Evolutionary conservation across 2,797 vertebrate genomes (phyloP), one percentile per base, ranked within the genome.

Genomic region (Chaetodon trifasciatus): DNA sequence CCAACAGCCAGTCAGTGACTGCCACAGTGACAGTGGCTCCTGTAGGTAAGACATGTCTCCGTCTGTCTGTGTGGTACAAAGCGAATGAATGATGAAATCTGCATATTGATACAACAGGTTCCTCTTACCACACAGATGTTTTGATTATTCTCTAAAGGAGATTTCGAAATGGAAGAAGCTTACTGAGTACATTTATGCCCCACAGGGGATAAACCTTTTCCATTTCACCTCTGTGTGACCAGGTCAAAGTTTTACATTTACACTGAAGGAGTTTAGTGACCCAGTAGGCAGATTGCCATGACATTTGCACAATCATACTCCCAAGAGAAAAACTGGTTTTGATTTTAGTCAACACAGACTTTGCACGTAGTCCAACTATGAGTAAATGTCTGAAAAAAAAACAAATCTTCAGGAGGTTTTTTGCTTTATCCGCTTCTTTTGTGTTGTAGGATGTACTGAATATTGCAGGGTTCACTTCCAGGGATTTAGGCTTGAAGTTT

Each of bases 11-110:
- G 44, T 85, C 88, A 19, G 77, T 87, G 69, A 58, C 66, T 6
- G 39, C 84, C 50, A 35, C 1, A 15, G 86, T 96, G 70, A 66
- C 8, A 3, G 93, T 96, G 44, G 8, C 3, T 6, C 65, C 89
- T 57, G 13, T 85, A 19, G 92, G 95, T 96, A 88, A 86, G 89
- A 74, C 3, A 4, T 35, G n/a, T 19, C 5, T 46, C 1, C 4
- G 4, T 61, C 28, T 64, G 12, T 78, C 6, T 76, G 21, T 62
- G 42, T 24, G 5, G 16, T 2, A 19, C n/a, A 24, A 52, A 23
- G 56, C 17, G 44, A 52, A 56, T n/a, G 5, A 24, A 60, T 61
- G 5, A 49, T 65, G 40, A 61, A 71, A 64, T 21, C 10, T 67
- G 12, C 19, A 42, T 19, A 28, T 15, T 70, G 24, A 63, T 17